phyloP scores from a whole-genome alignment of 2,797 vertebrate genomes.

The Fratercula arctica region DNA sequence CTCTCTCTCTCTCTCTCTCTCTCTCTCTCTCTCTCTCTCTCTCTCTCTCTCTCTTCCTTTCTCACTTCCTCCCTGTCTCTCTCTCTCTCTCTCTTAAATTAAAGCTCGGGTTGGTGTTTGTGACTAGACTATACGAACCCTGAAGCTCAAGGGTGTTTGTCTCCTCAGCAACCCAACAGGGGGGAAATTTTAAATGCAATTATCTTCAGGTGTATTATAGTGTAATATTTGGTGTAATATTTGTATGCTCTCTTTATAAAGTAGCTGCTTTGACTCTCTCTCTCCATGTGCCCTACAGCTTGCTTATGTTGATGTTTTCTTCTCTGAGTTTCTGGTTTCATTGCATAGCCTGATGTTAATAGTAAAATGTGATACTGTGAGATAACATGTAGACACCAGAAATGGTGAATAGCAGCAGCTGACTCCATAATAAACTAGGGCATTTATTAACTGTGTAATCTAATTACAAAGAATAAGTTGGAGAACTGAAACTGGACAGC shows the following conservation, averaged over 20 bases:
- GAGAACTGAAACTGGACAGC: neutral
- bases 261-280: neutral
- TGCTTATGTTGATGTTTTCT: constrained; percentile 36
- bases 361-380: neutral
- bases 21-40: neutral
- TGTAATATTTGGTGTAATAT: constrained; percentile 7
- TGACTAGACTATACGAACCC: neutral
- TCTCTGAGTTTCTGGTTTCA: constrained; percentile 20
- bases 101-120: neutral
- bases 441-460: neutral
- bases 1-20: too few species aligned
- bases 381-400: neutral
- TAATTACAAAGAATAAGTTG: neutral
- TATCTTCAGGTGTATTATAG: constrained; percentile 23
- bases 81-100: neutral
- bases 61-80: too few species aligned
- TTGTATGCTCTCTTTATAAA: constrained; percentile 14
- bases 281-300: neutral
- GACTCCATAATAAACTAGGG: neutral
- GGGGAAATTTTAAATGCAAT: neutral
- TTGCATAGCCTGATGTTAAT: constrained; percentile 9
- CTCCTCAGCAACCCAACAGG: neutral
- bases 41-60: too few species aligned
- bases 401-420: neutral
- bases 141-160: neutral